Conservation (phyloP, 2,113 vertebrate species). For the Limanda limanda region DNA sequence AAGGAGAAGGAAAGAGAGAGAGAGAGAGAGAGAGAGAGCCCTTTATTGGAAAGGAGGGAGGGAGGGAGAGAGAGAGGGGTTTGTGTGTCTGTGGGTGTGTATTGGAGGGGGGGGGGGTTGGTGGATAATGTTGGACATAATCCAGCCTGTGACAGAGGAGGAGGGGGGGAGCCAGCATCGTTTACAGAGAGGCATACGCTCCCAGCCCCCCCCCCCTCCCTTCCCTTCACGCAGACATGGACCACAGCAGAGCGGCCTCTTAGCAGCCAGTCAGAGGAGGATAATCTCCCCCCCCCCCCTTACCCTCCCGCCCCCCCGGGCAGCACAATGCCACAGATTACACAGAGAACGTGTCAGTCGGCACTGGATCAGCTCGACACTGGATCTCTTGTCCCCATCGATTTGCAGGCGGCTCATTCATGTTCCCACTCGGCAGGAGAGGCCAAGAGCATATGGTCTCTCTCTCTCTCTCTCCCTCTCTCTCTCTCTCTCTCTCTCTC, state of each 20-base stretch:
- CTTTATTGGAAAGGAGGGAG: conserved; percentile 70
- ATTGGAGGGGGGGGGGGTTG: conserved; percentile 6
- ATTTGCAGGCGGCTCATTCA: conserved; percentile 83
- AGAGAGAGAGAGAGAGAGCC: conserved; percentile 72
- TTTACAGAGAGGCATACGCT: conserved; percentile 76
- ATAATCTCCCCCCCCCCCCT: conserved; percentile 83
- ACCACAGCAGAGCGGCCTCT: conserved; percentile 79
- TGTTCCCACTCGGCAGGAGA: conserved; percentile 74
- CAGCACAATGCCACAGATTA: conserved; percentile 84
- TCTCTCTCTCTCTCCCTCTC: conserved; percentile 37
- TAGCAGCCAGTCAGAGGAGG: conserved; percentile 81
- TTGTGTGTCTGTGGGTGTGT: conserved; percentile 15
- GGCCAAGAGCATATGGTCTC: conserved; percentile 70
- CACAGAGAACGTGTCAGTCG: conserved; percentile 83
- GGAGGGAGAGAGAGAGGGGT: neutral
- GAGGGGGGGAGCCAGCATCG: conserved; percentile 69
- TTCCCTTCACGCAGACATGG: conserved; percentile 67
- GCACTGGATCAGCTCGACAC: conserved; percentile 82
- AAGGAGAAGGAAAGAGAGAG: conserved; percentile 39
- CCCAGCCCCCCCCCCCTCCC: conserved; percentile 72
- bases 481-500: conserved; percentile 44
- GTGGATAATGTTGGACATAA: conserved; percentile 77
- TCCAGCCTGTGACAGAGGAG: conserved; percentile 81
- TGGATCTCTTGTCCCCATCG: conserved; percentile 83
- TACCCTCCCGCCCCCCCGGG: no score